Percentiles rank a stretch among this genome's conserved stretches.
These are phyloP conservation scores for Macaca nemestrina DNA, from an alignment of 2,113 vertebrate species.

Conservation along the genomic window DNA sequence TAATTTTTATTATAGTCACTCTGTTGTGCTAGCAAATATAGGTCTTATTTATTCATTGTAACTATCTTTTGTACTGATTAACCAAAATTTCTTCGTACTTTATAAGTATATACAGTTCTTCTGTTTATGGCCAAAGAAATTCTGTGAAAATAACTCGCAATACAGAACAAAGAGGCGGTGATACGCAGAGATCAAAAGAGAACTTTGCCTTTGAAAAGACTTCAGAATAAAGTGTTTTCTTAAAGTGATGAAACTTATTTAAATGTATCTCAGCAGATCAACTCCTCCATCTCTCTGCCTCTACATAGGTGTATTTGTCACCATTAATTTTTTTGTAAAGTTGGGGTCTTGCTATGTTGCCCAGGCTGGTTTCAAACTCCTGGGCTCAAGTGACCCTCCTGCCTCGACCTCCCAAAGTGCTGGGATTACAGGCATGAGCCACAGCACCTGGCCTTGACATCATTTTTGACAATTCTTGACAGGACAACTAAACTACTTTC, in stretches of 20 bases:
- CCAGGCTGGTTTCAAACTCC: too few species aligned
- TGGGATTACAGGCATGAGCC: too few species aligned
- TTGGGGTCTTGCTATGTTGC: too few species aligned
- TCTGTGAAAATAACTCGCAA: slow-evolving; percentile 8
- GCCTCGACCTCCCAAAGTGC: too few species aligned
- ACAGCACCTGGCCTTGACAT: too few species aligned
- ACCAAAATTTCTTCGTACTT: neutral
- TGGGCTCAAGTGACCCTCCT: too few species aligned
- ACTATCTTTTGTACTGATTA: too few species aligned
- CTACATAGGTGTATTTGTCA: neutral
- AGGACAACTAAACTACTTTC: neutral
- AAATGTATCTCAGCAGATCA: neutral
- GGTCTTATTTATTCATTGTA: too few species aligned
- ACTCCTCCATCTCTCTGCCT: neutral
- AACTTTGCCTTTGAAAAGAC: neutral
- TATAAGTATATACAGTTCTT: neutral
- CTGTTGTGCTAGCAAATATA: too few species aligned
- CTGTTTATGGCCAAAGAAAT: neutral
- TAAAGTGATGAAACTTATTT: neutral
- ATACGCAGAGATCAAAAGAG: neutral
- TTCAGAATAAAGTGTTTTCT: neutral
- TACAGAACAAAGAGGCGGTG: neutral
- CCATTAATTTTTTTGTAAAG: neutral
- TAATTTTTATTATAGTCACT: too few species aligned
- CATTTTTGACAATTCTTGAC: neutral